Percentiles rank a stretch among this genome's conserved stretches.
Evolutionary conservation across 2,797 vertebrate species (phyloP).

Genomic region (Xenentodon cancila): DNA sequence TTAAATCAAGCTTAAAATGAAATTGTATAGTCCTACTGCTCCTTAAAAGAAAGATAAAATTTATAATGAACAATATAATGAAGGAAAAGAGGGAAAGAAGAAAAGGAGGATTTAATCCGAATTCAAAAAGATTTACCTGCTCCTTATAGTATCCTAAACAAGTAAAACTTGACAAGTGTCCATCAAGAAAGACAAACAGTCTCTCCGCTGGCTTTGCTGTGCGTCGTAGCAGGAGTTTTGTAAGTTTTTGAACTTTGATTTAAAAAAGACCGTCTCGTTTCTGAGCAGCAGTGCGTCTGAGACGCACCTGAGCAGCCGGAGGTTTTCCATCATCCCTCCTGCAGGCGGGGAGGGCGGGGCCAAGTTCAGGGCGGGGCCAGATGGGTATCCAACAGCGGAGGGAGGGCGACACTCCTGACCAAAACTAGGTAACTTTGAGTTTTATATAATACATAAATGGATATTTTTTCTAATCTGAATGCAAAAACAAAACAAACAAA

Average conservation of each 20-base stretch:
- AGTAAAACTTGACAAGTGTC: background rate
- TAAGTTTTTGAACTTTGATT: background rate
- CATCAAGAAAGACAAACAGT: background rate
- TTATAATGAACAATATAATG: background rate
- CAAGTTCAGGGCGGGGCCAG: background rate
- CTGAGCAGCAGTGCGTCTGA: background rate
- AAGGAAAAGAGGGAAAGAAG: background rate
- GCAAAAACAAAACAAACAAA: too few relatives aligned
- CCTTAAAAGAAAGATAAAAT: too few relatives aligned
- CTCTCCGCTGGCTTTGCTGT: background rate
- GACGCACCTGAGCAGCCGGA: constrained; percentile 19
- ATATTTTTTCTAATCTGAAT: too few relatives aligned
- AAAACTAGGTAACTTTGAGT: too few relatives aligned
- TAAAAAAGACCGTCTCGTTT: background rate
- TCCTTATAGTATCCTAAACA: background rate
- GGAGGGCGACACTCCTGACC: too few relatives aligned
- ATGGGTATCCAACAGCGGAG: too few relatives aligned
- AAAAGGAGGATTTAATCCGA: background rate
- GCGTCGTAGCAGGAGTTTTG: background rate
- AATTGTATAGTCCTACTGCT: too few relatives aligned
- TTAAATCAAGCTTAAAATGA: too few relatives aligned
- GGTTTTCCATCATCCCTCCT: constrained; percentile 17
- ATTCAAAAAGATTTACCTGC: constrained; percentile 33
- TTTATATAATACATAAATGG: too few relatives aligned
- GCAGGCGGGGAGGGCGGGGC: constrained; percentile 1